Conservation (phyloP, 53 echinoderm and acorn worm species). For the Crossaster papposus region DNA sequence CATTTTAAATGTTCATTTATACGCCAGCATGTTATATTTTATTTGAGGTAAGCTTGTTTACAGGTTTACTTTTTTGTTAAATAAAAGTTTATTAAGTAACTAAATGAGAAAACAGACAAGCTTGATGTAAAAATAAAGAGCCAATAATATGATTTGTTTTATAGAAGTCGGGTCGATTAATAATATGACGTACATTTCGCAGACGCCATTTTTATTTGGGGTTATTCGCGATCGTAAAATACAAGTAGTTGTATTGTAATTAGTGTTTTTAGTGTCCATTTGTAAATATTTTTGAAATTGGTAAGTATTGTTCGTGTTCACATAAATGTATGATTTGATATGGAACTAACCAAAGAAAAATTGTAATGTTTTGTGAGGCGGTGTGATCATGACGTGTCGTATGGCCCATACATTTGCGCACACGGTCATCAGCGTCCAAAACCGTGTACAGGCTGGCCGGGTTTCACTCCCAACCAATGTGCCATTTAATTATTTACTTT, state of each 20-base stretch:
- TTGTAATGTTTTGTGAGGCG: not conserved
- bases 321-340: not conserved
- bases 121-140: not conserved
- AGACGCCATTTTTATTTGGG: not conserved
- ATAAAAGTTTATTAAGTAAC: not conserved
- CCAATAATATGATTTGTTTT: slow-evolving; percentile 27
- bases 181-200: slow-evolving; percentile 44
- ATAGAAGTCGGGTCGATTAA: not conserved
- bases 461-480: too few relatives aligned
- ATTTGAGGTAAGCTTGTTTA: not conserved
- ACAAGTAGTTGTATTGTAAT: not conserved
- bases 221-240: not conserved
- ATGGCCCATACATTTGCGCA: not conserved
- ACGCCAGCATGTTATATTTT: not conserved
- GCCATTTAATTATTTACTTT: too few relatives aligned
- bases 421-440: not conserved
- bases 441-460: too few relatives aligned
- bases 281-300: not conserved
- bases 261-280: not conserved
- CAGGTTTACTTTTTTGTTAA: too few relatives aligned
- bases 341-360: not conserved
- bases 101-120: not conserved
- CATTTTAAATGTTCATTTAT: not conserved
- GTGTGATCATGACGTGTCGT: not conserved
- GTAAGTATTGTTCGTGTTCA: not conserved